These are phyloP conservation scores for Acanthurus tractus DNA, from an alignment of 2,797 vertebrate genomes.

Conservation along the genomic window DNA sequence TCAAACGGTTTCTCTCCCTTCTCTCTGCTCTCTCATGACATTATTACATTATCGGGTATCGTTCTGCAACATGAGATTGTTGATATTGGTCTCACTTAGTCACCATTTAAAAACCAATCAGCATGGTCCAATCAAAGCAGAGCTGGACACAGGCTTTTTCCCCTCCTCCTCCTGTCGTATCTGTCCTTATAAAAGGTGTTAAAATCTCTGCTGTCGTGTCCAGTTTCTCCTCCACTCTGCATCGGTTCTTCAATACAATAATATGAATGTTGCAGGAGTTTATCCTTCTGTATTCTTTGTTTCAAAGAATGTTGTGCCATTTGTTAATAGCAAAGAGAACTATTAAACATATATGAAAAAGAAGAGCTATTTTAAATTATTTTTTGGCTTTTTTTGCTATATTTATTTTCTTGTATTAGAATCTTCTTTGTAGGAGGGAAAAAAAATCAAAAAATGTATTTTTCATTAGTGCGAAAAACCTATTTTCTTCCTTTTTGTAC, in stretches of 20 bases:
- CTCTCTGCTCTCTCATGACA: constrained; percentile 39
- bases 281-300: constrained; percentile 96
- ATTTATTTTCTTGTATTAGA: constrained; percentile 99
- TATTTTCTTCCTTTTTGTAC: constrained; percentile 99
- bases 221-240: constrained; percentile 83
- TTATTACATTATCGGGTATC: constrained; percentile 16
- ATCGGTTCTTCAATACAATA: constrained; percentile 89
- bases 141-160: constrained; percentile 37
- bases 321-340: constrained; percentile 99
- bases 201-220: constrained; percentile 82
- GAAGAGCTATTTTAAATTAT: constrained; percentile 99
- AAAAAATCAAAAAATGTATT: constrained; percentile 94
- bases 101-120: constrained; percentile 39
- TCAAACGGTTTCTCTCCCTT: constrained; percentile 25
- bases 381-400: constrained; percentile 99
- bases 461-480: constrained; percentile 99
- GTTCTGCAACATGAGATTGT: constrained; percentile 24
- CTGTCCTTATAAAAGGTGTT: constrained; percentile 85
- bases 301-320: constrained; percentile 99
- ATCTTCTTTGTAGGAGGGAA: constrained; percentile 98
- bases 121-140: constrained; percentile 59
- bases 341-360: constrained; percentile 99
- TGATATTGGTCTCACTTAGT: constrained; percentile 41
- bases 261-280: constrained; percentile 98
- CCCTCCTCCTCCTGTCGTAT: constrained; percentile 62